Percentiles rank a stretch among this genome's conserved stretches.
Evolutionary conservation across 2,888 invertebrate genomes (phyloP).

Genomic region (Megamerina dolium): DNA sequence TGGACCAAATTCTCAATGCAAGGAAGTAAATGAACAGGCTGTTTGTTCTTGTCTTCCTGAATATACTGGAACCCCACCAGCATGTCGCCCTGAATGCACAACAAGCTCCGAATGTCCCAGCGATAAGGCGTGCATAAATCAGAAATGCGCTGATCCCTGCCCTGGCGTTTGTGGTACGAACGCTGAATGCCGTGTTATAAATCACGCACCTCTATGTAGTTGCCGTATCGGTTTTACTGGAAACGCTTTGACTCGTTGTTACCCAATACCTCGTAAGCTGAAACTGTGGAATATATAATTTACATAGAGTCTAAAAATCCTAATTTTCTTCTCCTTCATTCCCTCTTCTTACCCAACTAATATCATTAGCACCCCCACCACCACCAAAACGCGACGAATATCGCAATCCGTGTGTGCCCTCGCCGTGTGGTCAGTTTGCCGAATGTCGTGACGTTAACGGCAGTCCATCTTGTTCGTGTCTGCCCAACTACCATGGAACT

Average conservation of each 20-base stretch:
- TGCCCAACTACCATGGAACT: constrained; percentile 59
- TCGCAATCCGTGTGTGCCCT: constrained; percentile 62
- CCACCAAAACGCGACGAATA: constrained; percentile 37
- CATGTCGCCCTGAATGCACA: constrained; percentile 63
- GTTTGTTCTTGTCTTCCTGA: constrained; percentile 58
- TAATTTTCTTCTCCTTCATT: background rate
- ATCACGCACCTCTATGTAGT: constrained; percentile 72
- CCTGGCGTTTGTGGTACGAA: constrained; percentile 57
- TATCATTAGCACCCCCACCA: constrained; percentile 15
- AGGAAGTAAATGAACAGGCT: constrained; percentile 55
- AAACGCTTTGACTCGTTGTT: constrained; percentile 66
- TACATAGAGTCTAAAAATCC: background rate
- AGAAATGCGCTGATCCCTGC: constrained; percentile 63
- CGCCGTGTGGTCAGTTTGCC: constrained; percentile 69
- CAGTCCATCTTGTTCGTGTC: constrained; percentile 61
- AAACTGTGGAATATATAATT: background rate
- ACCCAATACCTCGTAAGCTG: constrained; percentile 49
- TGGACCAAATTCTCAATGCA: constrained; percentile 62
- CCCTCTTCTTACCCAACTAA: background rate
- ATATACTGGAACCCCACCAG: constrained; percentile 59
- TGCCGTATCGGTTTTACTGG: constrained; percentile 65
- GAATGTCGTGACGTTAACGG: constrained; percentile 60
- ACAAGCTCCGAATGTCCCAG: constrained; percentile 58
- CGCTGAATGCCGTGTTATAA: constrained; percentile 65
- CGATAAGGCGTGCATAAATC: constrained; percentile 58